Evolutionary conservation across 2,113 vertebrate genomes (phyloP), one percentile per base, ranked within the genome.

Genomic region (Tympanuchus pallidicinctus): DNA sequence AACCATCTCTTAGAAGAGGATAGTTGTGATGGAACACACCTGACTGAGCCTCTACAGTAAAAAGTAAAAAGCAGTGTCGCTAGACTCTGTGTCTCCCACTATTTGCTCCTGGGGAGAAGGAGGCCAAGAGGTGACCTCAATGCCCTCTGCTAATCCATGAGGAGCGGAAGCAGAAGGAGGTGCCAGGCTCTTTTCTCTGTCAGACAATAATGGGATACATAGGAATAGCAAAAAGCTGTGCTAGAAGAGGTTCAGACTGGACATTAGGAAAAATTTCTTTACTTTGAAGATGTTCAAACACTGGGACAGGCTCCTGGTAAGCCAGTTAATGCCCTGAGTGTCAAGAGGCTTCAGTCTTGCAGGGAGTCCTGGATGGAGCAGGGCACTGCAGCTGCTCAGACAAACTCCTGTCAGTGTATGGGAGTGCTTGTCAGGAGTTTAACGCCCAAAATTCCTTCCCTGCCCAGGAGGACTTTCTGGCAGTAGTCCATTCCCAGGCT

Each of bases 21-120:
- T 13, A 1, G 9, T 28, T 54, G 40, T 71, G 22, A 54, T 48
- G 17, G 1, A 2, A 5, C 28, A 6, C 36, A 6, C 36, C 15
- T 80, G 15, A 21, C 16, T 10, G 28, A 87, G 43, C 10, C 28
- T 14, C 40, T 79, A 20, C 50, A 28, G 16, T 82, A 5, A 6
- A 36, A 16, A 40, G 38, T 6, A 13, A 70, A 57, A 92, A 77
- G 16, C 11, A 5, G 1, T 19, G n/a, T 87, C 61, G 25, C 3
- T 13, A 30, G 25, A 52, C 4, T 45, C 40, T 80, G 20, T 34
- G 20, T 13, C 24, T 18, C 0, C 0, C 47, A 32, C 19, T 14
- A 12, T 82, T 40, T 2, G 12, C 40, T 40, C 40, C 19, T 59
- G 56, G 32, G 30, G 56, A 59, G 28, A 9, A 56, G 56, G 18